Evolutionary conservation across 2,797 vertebrate species (phyloP), one percentile per base, ranked within the genome.

Genomic region (Phrynocephalus guinanensis): DNA sequence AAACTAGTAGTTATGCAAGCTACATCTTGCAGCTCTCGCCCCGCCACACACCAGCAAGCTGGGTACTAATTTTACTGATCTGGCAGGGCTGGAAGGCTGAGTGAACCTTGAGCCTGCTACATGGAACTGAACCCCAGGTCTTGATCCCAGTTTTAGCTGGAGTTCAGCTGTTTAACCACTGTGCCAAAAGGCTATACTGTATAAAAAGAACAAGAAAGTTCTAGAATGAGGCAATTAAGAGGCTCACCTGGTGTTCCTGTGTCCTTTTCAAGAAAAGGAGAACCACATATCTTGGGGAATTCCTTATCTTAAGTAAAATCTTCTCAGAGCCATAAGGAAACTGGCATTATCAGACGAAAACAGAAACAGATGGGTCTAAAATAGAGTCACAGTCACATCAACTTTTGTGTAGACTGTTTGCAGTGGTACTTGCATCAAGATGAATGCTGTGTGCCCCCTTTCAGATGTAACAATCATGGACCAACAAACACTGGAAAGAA

Each of bases 171-270:
- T 44, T 44, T 44, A 44, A 44, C 38, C 38, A 5, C 38, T 44
- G 38, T 44, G 38, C 38, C 38, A 3, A 44, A 44, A 44, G 38
- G 38, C 5, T 5, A 44, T 44, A 44, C 38, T 44, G 38, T 44
- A 44, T 44, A 56, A 28, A 13, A n/a, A 63, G 20, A 80, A 66
- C 22, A 84, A 50, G 38, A 89, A 76, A 80, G n/a, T 24, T 76
- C 63, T 82, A 72, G 63, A 89, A 80, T 52, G n/a, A 63, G 44
- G 5, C 52, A 71, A 78, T 70, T 30, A 73, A 73, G 79, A 60
- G 73, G 28, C 26, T 77, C 85, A 82, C 18, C 6, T 63, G 73
- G 73, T 80, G 77, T 56, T 84, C 22, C 66, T 83, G 13, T 83
- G 68, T 66, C 44, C 2, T 75, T 75, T 48, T 84, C 3, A 44